Percentiles rank a stretch among this genome's conserved stretches.
phyloP scores from a whole-genome alignment of 2,888 invertebrate species.

The Lithodes maja region DNA sequence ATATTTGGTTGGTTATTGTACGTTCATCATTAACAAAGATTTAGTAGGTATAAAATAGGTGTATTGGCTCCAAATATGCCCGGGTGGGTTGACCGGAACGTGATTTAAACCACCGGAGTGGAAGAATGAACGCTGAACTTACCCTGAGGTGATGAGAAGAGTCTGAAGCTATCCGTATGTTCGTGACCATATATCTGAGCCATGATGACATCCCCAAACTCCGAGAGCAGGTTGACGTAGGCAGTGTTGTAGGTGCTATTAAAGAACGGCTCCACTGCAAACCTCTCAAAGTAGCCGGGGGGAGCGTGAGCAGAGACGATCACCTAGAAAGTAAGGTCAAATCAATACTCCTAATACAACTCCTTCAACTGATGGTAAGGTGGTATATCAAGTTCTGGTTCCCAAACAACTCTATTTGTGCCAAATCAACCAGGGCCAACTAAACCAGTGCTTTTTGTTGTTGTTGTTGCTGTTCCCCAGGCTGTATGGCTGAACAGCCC shows the following conservation, averaged over 20 bases:
- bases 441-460: too few relatives aligned
- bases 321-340: constrained; percentile 79
- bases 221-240: constrained; percentile 85
- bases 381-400: too few relatives aligned
- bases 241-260: constrained; percentile 84
- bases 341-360: not conserved
- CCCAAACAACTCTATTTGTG: too few relatives aligned
- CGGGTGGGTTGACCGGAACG: too few relatives aligned
- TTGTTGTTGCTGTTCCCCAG: too few relatives aligned
- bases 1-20: too few relatives aligned
- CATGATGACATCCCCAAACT: constrained; percentile 86
- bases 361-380: too few relatives aligned
- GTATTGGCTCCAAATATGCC: too few relatives aligned
- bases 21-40: too few relatives aligned
- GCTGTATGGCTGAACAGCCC: too few relatives aligned
- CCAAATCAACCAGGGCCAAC: too few relatives aligned
- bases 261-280: constrained; percentile 80
- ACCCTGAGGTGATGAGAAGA: constrained; percentile 77
- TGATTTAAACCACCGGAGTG: too few relatives aligned
- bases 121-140: constrained; percentile 4
- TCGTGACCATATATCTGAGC: constrained; percentile 95
- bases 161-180: constrained; percentile 92
- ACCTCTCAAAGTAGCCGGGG: constrained; percentile 86
- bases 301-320: constrained; percentile 93
- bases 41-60: not conserved